Percentiles rank a stretch among this genome's conserved stretches.
Evolutionary conservation across 1,140 invertebrate species (phyloP).

Genomic region (Drosophila nikananu): DNA sequence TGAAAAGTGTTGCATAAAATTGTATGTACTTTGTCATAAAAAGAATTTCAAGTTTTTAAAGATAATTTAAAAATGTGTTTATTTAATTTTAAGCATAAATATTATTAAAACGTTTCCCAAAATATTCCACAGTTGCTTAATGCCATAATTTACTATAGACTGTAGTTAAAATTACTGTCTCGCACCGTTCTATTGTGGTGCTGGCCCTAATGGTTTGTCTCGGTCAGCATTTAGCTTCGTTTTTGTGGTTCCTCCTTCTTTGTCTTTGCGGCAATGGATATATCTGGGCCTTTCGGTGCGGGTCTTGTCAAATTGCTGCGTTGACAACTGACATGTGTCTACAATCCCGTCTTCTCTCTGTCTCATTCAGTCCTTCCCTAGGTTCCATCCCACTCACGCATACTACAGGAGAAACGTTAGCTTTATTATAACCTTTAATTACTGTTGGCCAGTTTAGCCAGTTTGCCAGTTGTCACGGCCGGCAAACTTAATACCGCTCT

Average conservation of each 20-base stretch:
- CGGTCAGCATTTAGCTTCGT: conserved; percentile 43
- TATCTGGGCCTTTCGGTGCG: conserved; percentile 29
- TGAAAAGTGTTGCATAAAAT: no score
- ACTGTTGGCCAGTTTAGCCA: conserved; percentile 59
- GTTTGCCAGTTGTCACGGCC: conserved; percentile 54
- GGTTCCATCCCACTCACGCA: not conserved
- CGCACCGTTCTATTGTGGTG: conserved; percentile 5
- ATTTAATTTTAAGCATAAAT: no score
- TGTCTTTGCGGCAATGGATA: conserved; percentile 21
- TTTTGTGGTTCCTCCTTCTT: conserved; percentile 37
- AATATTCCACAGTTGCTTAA: accelerated
- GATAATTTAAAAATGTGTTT: no score
- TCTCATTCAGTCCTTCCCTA: not conserved
- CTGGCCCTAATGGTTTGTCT: conserved; percentile 22
- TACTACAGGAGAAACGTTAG: conserved; percentile 40
- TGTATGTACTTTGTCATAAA: no score
- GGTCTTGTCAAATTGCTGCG: conserved; percentile 69
- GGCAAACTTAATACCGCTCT: conserved; percentile 65
- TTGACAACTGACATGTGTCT: conserved; percentile 75
- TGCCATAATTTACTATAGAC: not conserved
- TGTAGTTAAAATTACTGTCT: not conserved
- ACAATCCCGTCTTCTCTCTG: not conserved
- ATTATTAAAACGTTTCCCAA: not conserved
- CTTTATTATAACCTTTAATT: conserved; percentile 76
- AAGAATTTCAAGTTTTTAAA: no score